These are phyloP conservation scores for Dicyrtomina minuta DNA, from an alignment of 2,888 invertebrate species.

Conservation along the genomic window DNA sequence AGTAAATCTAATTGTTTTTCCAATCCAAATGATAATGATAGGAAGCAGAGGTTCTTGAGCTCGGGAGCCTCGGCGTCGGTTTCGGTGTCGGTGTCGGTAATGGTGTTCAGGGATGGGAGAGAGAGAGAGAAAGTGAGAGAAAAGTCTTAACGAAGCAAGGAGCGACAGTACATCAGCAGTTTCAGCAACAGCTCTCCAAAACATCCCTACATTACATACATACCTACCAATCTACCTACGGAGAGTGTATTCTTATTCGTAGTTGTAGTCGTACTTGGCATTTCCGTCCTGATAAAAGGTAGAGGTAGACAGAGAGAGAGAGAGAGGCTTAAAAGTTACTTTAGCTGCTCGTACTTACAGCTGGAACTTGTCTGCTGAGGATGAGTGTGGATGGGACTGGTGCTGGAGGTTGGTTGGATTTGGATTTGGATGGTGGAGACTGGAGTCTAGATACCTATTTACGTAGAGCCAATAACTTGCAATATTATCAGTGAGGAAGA, in stretches of 20 bases:
- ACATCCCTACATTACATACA: not conserved
- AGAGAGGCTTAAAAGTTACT: not conserved
- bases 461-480: slow-evolving; percentile 5
- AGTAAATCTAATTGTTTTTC: not conserved
- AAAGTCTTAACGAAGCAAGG: not conserved
- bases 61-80: too few species aligned
- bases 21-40: not conserved
- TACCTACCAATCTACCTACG: too few species aligned
- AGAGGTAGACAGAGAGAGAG: not conserved
- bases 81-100: too few species aligned
- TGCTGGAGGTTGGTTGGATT: not conserved
- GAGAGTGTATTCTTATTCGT: too few species aligned
- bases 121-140: not conserved
- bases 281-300: too few species aligned
- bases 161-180: not conserved
- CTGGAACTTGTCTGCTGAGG: not conserved
- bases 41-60: not conserved
- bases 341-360: too few species aligned
- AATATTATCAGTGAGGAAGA: slow-evolving; percentile 22
- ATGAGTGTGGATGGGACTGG: not conserved
- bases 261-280: not conserved
- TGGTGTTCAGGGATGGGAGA: not conserved
- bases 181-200: not conserved
- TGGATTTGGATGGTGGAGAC: not conserved
- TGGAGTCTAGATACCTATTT: not conserved